Evolutionary conservation across 2,888 invertebrate genomes (phyloP).

Genomic region (Andrena haemorrhoa): DNA sequence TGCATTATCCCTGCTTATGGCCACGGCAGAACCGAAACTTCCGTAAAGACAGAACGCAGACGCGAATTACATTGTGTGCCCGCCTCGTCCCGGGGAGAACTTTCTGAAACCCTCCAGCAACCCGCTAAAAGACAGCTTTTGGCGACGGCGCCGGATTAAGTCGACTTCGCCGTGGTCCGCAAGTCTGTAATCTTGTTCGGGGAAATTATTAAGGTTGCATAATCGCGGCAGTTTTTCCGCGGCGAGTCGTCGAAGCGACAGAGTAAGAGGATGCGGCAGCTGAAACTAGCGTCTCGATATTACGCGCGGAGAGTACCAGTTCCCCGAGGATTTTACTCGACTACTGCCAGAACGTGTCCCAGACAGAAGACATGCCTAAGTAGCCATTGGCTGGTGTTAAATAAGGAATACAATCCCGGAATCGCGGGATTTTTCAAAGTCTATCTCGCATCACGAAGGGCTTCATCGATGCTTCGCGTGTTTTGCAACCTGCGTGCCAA

Average conservation of each 20-base stretch:
- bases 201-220: conserved; percentile 55
- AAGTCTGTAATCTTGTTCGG: conserved; percentile 52
- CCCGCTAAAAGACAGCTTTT: conserved; percentile 52
- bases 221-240: conserved; percentile 17
- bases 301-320: too few relatives aligned
- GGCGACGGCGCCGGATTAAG: conserved; percentile 54
- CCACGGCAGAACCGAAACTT: conserved; percentile 45
- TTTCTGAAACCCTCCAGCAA: conserved; percentile 65
- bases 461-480: not conserved
- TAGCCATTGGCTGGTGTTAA: too few relatives aligned
- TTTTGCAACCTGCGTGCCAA: not conserved
- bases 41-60: conserved; percentile 54
- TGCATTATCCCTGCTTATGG: conserved; percentile 47
- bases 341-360: too few relatives aligned
- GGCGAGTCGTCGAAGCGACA: not conserved
- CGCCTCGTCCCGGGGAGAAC: conserved; percentile 47
- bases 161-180: conserved; percentile 14
- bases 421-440: too few relatives aligned
- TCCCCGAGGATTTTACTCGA: too few relatives aligned
- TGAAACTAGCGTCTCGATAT: not conserved
- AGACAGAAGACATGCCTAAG: too few relatives aligned
- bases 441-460: too few relatives aligned
- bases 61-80: conserved; percentile 58
- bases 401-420: too few relatives aligned
- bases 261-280: not conserved